Evolutionary conservation across 2,797 vertebrate genomes (phyloP), one percentile per base, ranked within the genome.

Genomic region (Cuniculus paca): DNA sequence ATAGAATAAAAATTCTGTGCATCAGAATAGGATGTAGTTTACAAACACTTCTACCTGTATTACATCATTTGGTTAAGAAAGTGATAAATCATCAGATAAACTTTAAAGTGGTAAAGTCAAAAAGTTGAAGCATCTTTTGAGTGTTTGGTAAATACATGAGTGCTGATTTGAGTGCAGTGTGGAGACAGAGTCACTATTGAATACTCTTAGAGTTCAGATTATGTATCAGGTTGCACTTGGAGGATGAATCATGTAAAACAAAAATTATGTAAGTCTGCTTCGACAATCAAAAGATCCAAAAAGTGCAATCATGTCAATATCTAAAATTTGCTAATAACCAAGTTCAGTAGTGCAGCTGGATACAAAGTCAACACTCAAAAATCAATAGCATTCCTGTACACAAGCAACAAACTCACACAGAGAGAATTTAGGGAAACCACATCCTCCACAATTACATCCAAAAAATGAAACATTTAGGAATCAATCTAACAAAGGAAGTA

Each of bases 111-210:
- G 28, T 10, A 3, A 77, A 88, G 70, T 88, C 52, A 36, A 77
- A 87, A 88, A 61, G 50, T 54, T 48, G 36, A 81, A 82, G 74
- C 70, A 60, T 54, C 24, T 95, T 77, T 48, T 77, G 42, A 10
- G 16, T 75, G 50, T 89, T 94, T 9, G 48, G 56, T 75, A 82
- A 94, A 63, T 83, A 95, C 88, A 77, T 28, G 42, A 85, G 88
- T 20, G 56, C 16, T 42, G 87, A 6, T 81, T 87, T 61, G 58
- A 54, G 7, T 16, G 22, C 48, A 78, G 0, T 26, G 42, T 74
- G 52, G 54, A 94, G 60, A 68, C 24, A 80, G 72, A 90, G 42
- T 81, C 26, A 50, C 31, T 20, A 52, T 12, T 31, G 61, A 22
- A 42, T 5, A 58, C 54, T 68, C 45, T 58, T 72, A 78, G 65